Evolutionary conservation across 2,888 invertebrate species (phyloP).

Genomic region (Watsonalla binaria): DNA sequence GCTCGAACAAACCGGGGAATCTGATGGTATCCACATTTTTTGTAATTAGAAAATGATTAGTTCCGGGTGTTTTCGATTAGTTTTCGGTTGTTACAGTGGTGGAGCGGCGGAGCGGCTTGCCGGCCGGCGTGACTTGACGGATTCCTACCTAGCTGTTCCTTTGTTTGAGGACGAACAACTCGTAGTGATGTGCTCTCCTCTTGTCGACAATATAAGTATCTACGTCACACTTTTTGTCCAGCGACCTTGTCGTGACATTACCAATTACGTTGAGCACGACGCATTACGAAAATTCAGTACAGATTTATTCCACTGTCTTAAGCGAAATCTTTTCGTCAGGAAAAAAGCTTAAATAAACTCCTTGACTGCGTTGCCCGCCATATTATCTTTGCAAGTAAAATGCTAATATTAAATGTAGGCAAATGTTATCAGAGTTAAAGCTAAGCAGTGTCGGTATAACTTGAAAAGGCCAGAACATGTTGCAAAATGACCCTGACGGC

Average conservation of each 20-base stretch:
- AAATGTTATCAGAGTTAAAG: not conserved
- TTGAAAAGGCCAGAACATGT: not conserved
- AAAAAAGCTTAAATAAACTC: not conserved
- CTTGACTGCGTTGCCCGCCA: not conserved
- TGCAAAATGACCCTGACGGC: not conserved
- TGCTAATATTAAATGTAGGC: not conserved
- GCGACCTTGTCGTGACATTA: slow-evolving; percentile 21
- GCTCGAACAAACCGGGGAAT: slow-evolving; percentile 39
- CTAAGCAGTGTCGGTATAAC: not conserved
- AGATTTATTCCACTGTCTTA: slow-evolving; percentile 1
- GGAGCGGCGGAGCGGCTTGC: slow-evolving; percentile 25
- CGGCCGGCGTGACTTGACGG: slow-evolving; percentile 64
- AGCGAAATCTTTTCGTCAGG: not conserved
- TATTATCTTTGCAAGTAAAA: not conserved
- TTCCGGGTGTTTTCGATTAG: slow-evolving; percentile 74
- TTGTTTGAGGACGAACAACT: slow-evolving; percentile 52
- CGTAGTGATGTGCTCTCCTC: slow-evolving; percentile 32
- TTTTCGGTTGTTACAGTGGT: slow-evolving; percentile 54
- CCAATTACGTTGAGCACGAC: slow-evolving; percentile 20
- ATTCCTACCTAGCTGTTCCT: slow-evolving; percentile 58
- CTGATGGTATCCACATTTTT: slow-evolving; percentile 55
- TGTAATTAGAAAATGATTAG: slow-evolving; percentile 70
- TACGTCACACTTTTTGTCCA: slow-evolving; percentile 14
- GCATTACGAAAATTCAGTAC: slow-evolving; percentile 12
- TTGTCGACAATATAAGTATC: slow-evolving; percentile 19